Conservation (phyloP, 2,888 invertebrate species). For the Stramonita haemastoma region DNA sequence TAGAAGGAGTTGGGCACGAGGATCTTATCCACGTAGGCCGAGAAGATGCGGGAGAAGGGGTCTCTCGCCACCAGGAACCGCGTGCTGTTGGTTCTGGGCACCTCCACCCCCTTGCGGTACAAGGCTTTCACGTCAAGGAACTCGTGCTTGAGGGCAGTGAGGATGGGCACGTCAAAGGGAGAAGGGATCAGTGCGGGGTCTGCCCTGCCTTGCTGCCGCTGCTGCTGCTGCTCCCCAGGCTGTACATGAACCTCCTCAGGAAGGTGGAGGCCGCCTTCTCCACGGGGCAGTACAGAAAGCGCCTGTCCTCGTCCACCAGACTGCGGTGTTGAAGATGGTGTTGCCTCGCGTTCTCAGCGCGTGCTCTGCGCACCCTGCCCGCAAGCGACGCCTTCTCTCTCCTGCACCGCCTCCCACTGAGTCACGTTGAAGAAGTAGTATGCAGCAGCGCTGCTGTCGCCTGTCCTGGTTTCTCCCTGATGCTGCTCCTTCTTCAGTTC, state of each 20-base stretch:
- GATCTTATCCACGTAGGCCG: slow-evolving; percentile 56
- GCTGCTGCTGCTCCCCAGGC: neutral
- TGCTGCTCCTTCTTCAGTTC: no score
- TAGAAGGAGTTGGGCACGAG: slow-evolving; percentile 55
- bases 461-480: no score
- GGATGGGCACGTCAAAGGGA: slow-evolving; percentile 43
- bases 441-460: no score
- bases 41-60: slow-evolving; percentile 47
- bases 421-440: neutral
- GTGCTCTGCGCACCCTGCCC: slow-evolving; percentile 3
- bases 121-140: neutral
- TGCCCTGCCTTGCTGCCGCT: neutral
- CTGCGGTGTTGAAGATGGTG: slow-evolving; percentile 7
- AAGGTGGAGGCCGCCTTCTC: slow-evolving; percentile 45
- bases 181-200: neutral
- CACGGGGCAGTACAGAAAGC: slow-evolving; percentile 44
- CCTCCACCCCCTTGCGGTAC: neutral
- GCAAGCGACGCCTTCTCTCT: neutral
- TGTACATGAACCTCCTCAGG: slow-evolving; percentile 40
- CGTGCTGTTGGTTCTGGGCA: slow-evolving; percentile 27
- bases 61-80: slow-evolving; percentile 43
- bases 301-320: slow-evolving; percentile 19
- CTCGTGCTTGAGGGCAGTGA: slow-evolving; percentile 10
- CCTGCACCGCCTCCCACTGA: neutral
- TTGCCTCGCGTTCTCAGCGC: neutral